These are phyloP conservation scores for Enteromius fasciolatus DNA, from an alignment of 2,797 vertebrate species.

Conservation along the genomic window DNA sequence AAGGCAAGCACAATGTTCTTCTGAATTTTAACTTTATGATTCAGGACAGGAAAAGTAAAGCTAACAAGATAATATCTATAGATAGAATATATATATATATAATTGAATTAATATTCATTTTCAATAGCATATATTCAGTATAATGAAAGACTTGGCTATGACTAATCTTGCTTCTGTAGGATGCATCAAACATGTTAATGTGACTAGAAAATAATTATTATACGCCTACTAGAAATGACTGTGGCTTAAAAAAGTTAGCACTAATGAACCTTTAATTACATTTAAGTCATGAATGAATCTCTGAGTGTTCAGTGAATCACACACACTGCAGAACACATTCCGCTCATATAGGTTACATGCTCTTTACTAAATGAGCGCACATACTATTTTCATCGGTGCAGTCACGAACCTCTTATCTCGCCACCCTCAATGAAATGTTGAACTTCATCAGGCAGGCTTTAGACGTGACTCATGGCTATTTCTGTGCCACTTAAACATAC, in stretches of 20 bases:
- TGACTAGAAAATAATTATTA: background rate
- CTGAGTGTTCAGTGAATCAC: background rate
- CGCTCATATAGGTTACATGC: background rate
- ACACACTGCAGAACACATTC: background rate
- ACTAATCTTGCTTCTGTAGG: background rate
- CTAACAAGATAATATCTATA: background rate
- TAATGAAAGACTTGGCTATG: background rate
- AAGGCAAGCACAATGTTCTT: background rate
- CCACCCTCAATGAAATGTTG: constrained; percentile 10
- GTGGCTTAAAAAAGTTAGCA: background rate
- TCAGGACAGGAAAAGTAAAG: background rate
- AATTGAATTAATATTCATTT: background rate
- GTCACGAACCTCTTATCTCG: background rate
- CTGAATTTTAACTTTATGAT: background rate
- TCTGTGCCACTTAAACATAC: constrained; percentile 6
- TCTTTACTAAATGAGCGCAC: background rate
- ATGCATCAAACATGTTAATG: background rate
- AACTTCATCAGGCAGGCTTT: background rate
- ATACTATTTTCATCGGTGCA: constrained; percentile 17
- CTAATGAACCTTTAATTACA: background rate
- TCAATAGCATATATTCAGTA: background rate
- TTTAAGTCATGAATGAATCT: background rate
- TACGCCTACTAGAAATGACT: background rate
- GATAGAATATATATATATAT: background rate
- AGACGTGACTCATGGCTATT: constrained; percentile 41